Conservation (phyloP, 2,113 vertebrate genomes). For the Dunckerocampus dactyliophorus region DNA sequence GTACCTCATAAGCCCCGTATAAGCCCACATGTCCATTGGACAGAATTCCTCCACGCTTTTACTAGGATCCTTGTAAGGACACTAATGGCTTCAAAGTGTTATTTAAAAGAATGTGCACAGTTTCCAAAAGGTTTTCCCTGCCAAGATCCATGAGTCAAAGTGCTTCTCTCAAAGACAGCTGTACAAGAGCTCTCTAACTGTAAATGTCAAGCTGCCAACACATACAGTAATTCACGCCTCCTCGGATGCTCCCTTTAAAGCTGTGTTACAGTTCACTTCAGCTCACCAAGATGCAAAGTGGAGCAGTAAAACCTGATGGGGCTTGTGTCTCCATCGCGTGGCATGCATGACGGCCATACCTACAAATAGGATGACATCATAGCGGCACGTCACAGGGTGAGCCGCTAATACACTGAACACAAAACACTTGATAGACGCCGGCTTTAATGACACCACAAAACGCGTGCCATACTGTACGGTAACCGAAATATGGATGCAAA, state of each 20-base stretch:
- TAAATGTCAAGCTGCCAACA: constrained; percentile 2
- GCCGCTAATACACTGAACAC: too few relatives aligned
- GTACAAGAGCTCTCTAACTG: neutral
- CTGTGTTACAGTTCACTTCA: neutral
- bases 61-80: constrained; percentile 1
- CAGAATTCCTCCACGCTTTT: neutral
- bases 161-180: neutral
- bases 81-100: neutral
- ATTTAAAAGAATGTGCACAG: neutral
- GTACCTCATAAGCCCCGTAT: too few relatives aligned
- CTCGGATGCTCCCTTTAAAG: neutral
- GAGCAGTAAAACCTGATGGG: neutral
- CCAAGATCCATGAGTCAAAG: neutral
- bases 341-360: neutral
- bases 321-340: neutral
- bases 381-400: neutral
- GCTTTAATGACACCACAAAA: too few relatives aligned
- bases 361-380: neutral
- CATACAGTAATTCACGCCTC: neutral
- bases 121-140: neutral
- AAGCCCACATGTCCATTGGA: too few relatives aligned
- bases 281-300: neutral
- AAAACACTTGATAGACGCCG: too few relatives aligned
- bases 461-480: too few relatives aligned
- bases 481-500: too few relatives aligned